Evolutionary conservation across 2,113 vertebrate species (phyloP), one percentile per base, ranked within the genome.

Genomic region (Hippocampus mohnikei): DNA sequence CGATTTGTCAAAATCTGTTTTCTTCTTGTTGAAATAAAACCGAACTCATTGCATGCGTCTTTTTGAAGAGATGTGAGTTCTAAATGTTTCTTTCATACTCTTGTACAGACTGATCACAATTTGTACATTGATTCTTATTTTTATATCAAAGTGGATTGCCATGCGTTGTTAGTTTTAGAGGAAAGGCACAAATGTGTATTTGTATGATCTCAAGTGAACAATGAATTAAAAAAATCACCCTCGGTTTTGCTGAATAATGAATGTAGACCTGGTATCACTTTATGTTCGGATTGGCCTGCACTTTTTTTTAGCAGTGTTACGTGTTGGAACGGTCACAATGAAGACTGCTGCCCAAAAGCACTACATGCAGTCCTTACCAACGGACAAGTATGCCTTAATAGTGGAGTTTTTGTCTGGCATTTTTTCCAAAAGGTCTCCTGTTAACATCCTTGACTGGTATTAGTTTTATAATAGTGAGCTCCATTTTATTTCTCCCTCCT

Each of bases 41-140:
- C 71, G 74, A 70, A 79, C 67, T 71, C 61, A 42, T 53, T 29
- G 72, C 73, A 70, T 75, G 71, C 33, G 64, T 75, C 52, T 48
- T 79, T 76, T 69, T 5, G 18, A 72, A 69, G 40, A 23, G 50
- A 66, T 81, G 69, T 70, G 63, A 81, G 82, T 86, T 78, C 67
- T 77, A 76, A 70, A 66, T 85, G 65, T 85, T 72, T 84, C 81
- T 85, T 72, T 84, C 81, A 67, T 79, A 70, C 67, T 77, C 69
- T 82, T 87, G 63, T 81, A 80, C 75, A 84, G 70, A 56, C 41
- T 81, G 65, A 84, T 74, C 61, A 58, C 74, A 61, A 81, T 80
- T 76, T 83, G 46, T 83, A 74, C 75, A 79, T 77, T 74, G 73
- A 82, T 71, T 80, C 69, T 70, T 76, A 79, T 16, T 71, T 68